Evolutionary conservation across 2,888 invertebrate genomes (phyloP), one percentile per base, ranked within the genome.

Genomic region (Lordiphosa andalusiaca): DNA sequence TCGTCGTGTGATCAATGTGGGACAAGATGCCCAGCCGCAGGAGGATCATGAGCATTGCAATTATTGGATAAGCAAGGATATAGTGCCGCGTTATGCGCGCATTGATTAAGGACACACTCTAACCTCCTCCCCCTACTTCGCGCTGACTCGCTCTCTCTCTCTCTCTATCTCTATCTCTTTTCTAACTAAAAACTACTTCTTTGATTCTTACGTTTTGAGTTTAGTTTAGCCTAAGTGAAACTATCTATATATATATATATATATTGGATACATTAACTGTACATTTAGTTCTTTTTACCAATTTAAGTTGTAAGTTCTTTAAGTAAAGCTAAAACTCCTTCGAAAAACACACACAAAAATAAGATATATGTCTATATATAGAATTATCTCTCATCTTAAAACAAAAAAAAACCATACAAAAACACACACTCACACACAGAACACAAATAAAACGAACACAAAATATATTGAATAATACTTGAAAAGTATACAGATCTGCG

Each of bases 21-120:
- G 91, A 0, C 95, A 95, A 86, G 95, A 95, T 86, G 91, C 92
- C 10, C 89, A 93, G 5, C 91, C 93, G 0, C 91, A 92, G 49
- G 91, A 90, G 13, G 93, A 92, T 36, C 92, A 94, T 84, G 93
- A 93, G 0, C 93, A 93, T 69, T 96, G 96, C 88, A 93, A 94
- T 73, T 92, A 93, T 84, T 95, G 96, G 93, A 93, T 94, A 71
- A 91, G 91, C 25, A 92, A 94, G 70, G 92, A 94, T 83, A 91
- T 95, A 67, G 95, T 95, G 56, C 94, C 94, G 52, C 91, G 92
- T 62, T 94, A 93, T 87, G 95, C 93, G 61, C 93, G 94, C 85
- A 89, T 94, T 69, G 95, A 95, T 90, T 95, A 93, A 92, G 64
- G 37, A n/a, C 63, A 36, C 46, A 10, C 30, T 10, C 30, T 7